Evolutionary conservation across 2,113 vertebrate genomes (phyloP).

Genomic region (Etheostoma spectabile): DNA sequence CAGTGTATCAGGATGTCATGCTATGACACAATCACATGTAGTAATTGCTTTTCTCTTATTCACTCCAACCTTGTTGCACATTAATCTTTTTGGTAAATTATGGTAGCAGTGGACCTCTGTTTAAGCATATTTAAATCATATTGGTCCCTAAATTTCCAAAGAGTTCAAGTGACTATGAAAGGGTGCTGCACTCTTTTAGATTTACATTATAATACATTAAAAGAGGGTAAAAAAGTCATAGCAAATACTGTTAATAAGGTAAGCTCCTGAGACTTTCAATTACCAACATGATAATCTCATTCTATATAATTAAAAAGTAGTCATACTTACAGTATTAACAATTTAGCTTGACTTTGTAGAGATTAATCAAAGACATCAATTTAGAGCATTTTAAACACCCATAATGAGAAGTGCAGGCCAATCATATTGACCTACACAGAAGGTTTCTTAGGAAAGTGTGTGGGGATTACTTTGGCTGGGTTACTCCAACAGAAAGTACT

Average conservation of each 20-base stretch:
- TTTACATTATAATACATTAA: constrained; percentile 43
- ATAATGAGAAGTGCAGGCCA: constrained; percentile 72
- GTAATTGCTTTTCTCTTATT: constrained; percentile 44
- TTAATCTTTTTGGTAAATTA: constrained; percentile 44
- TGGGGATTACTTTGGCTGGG: constrained; percentile 70
- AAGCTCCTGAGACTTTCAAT: constrained; percentile 57
- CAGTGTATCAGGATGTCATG: constrained; percentile 39
- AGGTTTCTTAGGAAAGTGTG: constrained; percentile 66
- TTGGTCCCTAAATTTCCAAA: constrained; percentile 48
- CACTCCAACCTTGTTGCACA: constrained; percentile 44
- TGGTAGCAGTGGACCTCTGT: constrained; percentile 19
- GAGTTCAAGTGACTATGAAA: constrained; percentile 44
- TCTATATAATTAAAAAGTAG: constrained; percentile 44
- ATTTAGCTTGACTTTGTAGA: constrained; percentile 72
- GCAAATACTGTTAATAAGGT: constrained; percentile 40
- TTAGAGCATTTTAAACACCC: constrained; percentile 73
- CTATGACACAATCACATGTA: constrained; percentile 33
- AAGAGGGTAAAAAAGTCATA: constrained; percentile 39
- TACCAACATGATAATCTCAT: constrained; percentile 46
- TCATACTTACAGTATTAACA: constrained; percentile 52
- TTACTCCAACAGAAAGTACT: constrained; percentile 73
- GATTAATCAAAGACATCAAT: constrained; percentile 77
- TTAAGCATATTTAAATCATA: constrained; percentile 55
- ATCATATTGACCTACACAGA: constrained; percentile 76
- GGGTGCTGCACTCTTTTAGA: constrained; percentile 23